Evolutionary conservation across 2,888 invertebrate species (phyloP), one percentile per base, ranked within the genome.

Genomic region (Zhuqinia jingwanae): DNA sequence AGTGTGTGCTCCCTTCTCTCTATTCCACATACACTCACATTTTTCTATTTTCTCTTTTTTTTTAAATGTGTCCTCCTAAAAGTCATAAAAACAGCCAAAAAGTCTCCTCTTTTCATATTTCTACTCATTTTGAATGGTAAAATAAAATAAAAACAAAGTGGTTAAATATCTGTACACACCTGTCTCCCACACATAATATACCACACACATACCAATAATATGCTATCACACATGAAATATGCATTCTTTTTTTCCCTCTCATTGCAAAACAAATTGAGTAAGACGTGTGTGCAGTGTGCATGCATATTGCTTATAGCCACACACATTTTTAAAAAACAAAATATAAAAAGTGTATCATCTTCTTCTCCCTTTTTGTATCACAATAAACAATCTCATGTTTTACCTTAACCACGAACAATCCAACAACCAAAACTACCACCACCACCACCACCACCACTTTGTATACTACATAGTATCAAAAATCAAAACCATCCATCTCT

Each of bases 61-160:
- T 65, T 1, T 45, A 81, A 81, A 81, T 70, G 58, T n/a, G 56
- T 73, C 81, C 70, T 22, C 81, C 70, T 22, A 27, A 50, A n/a
- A 75, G 75, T 75, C 75, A 75, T 75, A 75, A 75, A 75, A 75
- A 17, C 36, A n/a, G 53, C 75, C 53, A 50, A 53, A 30, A 75
- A 30, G 50, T 25, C 5, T 63, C 6, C 22, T 20, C n/a, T 45
- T 45, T 45, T 68, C 47, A 22, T 47, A 68, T 45, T 68, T 68
- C 22, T 68, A 45, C 42, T 8, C 36, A 36, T 6, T 36, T n/a
- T n/a, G n/a, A n/a, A n/a, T n/a, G n/a, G n/a, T n/a, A n/a, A n/a
- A n/a, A n/a, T n/a, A n/a, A n/a, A 36, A 3, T 8, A 36, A 36
- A 36, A 36, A 36, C 36, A 36, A 36, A 6, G 36, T 36, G 3